A percentile compares a stretch with the other conserved stretches of the same genome.
phyloP scores from a whole-genome alignment of 2,797 vertebrate genomes.

The Morelia viridis region DNA sequence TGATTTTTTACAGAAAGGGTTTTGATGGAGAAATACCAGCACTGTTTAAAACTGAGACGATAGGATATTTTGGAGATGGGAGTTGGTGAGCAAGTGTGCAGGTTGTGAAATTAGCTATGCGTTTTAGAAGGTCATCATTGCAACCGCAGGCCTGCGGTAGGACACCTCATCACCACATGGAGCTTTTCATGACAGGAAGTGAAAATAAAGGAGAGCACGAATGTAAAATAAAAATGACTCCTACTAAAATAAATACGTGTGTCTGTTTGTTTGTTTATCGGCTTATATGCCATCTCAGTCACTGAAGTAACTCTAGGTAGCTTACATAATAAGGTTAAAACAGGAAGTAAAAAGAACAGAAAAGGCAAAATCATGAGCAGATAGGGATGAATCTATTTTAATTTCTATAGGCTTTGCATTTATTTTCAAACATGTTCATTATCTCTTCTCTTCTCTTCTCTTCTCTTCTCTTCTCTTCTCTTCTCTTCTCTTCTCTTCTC shows the following conservation, averaged over 20 bases:
- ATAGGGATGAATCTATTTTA: not conserved
- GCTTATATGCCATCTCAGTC: not conserved
- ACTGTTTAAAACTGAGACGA: not conserved
- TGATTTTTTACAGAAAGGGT: slow-evolving; percentile 29
- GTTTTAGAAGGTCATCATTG: not conserved
- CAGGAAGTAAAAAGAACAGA: not conserved
- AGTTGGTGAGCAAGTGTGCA: not conserved
- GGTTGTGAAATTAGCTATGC: not conserved
- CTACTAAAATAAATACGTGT: not conserved
- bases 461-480: not conserved
- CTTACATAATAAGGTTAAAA: not conserved
- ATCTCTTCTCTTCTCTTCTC: not conserved
- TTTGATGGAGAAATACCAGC: slow-evolving; percentile 21
- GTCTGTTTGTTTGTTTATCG: not conserved
- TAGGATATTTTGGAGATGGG: not conserved
- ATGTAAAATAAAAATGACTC: not conserved
- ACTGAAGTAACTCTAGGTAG: not conserved
- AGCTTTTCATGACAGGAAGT: not conserved
- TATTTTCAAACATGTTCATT: not conserved
- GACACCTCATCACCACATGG: not conserved
- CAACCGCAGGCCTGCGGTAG: not conserved
- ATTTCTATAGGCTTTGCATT: not conserved
- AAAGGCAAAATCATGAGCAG: not conserved
- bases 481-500: too few species aligned
- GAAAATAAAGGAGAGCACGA: not conserved